Base-by-base conservation (phyloP, 2,797 vertebrate species). In the Lepilemur septentrionalis region DNA sequence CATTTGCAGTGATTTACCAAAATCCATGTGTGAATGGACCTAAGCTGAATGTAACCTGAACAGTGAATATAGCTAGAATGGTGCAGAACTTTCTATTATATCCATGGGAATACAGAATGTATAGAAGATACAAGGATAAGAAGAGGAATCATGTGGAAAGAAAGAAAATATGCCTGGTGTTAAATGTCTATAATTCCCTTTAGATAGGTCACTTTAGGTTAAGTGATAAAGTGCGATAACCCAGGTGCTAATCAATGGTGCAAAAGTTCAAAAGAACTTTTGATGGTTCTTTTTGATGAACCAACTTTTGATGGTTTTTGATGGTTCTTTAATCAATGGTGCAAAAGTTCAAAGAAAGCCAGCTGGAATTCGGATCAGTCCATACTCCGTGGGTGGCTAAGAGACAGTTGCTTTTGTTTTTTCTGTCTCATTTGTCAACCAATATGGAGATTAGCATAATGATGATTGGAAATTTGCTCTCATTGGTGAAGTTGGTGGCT, bases 291-390 rank as follows among this genome's bases (percentile, higher is more conserved):
- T 38, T 38, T 38, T 38, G 38, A 38, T 38, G 38, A 38, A 38
- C 38, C 38, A 38, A 38, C 38, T 38, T 38, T 38, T 38, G 38
- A 38, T 38, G 38, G 38, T 38, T 38, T 38, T 38, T 38, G 38
- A 38, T 38, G 38, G 38, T 38, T 38, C 38, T 38, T 38, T 79
- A 80, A 80, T 61, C 32, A 88, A 59, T 4, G 69, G 50, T 17
- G 6, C 57, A 52, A 46, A 96, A 92, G 86, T 82, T 91, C 72
- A 52, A 73, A 89, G 55, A 79, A 67, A 93, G 46, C 35, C 85
- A 4, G 8, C 35, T 55, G 20, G 55, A 46, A 25, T 70, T 94
- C 81, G 67, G 59, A 83, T 81, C 63, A 48, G 89, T 81, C 32
- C 7, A n/a, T 7, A n/a, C 4, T 52, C 11, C 7, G 6, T 2